Percentiles rank a stretch among this genome's conserved stretches.
phyloP scores from a whole-genome alignment of 2,797 vertebrate genomes.

The Anableps anableps region DNA sequence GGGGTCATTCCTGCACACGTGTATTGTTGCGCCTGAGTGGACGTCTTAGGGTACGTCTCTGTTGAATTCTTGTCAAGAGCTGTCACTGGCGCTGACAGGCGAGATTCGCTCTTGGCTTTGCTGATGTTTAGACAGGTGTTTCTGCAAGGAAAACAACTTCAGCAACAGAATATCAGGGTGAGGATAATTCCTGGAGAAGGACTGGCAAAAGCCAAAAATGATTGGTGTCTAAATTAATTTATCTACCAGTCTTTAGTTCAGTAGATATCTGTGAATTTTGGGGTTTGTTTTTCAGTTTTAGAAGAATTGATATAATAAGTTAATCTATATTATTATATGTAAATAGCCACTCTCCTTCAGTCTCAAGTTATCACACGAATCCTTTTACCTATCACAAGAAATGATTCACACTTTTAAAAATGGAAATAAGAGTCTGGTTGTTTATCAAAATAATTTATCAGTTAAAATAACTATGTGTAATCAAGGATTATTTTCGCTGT shows the following conservation, averaged over 20 bases:
- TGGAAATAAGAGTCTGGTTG: neutral
- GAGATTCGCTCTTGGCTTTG: slow-evolving; percentile 78
- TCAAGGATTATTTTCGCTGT: neutral
- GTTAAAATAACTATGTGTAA: neutral
- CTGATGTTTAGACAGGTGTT: slow-evolving; percentile 87
- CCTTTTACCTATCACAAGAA: neutral
- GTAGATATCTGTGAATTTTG: slow-evolving; percentile 37
- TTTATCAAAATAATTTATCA: neutral
- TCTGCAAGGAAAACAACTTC: slow-evolving; percentile 81
- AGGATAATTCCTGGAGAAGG: slow-evolving; percentile 61
- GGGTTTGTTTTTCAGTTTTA: slow-evolving; percentile 26
- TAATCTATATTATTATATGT: too few relatives aligned
- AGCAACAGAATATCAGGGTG: slow-evolving; percentile 74
- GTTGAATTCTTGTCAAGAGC: slow-evolving; percentile 74
- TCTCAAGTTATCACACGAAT: neutral
- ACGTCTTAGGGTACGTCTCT: slow-evolving; percentile 71
- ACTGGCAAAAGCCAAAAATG: slow-evolving; percentile 55
- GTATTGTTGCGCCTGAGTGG: slow-evolving; percentile 74
- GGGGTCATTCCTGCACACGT: slow-evolving; percentile 71
- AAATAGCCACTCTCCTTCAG: neutral
- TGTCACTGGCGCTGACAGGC: slow-evolving; percentile 79
- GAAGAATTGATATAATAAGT: neutral
- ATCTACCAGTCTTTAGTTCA: slow-evolving; percentile 44
- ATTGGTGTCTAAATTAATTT: slow-evolving; percentile 68
- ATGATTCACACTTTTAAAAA: neutral